Evolutionary conservation across 2,797 vertebrate species (phyloP).

Genomic region (Triplophysa yarkandensis): DNA sequence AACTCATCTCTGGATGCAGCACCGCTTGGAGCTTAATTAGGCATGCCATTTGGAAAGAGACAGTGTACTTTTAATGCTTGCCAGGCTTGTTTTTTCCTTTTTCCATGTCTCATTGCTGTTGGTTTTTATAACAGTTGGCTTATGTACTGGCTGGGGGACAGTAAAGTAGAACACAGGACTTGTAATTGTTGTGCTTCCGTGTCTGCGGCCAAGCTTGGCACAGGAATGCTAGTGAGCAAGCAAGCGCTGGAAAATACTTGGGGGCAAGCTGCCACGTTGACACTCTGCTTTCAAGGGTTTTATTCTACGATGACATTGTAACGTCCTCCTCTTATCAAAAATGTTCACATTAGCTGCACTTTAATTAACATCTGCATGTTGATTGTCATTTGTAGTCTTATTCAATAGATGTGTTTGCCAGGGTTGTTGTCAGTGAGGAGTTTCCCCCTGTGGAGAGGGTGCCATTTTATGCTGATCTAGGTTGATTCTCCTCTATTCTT

Average conservation of each 20-base stretch:
- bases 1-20: background rate
- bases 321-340: background rate
- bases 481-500: background rate
- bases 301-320: constrained; percentile 11
- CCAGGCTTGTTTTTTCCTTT: constrained; percentile 18
- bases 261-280: constrained; percentile 54
- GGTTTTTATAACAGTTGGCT: constrained; percentile 47
- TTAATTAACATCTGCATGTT: background rate
- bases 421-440: background rate
- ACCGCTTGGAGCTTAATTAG: constrained; percentile 27
- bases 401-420: background rate
- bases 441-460: constrained; percentile 2
- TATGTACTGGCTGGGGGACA: constrained; percentile 49
- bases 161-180: constrained; percentile 37
- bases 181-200: constrained; percentile 54
- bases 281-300: constrained; percentile 31
- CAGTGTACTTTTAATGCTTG: constrained; percentile 23
- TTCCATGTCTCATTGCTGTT: constrained; percentile 25
- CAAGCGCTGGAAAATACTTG: constrained; percentile 42
- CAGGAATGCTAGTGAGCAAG: constrained; percentile 17
- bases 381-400: constrained; percentile 4
- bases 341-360: background rate
- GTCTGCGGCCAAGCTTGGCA: constrained; percentile 50
- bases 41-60: constrained; percentile 17
- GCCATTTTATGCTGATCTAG: constrained; percentile 28